phyloP scores from a whole-genome alignment of 1,140 invertebrate species.

The Atta colombica region DNA sequence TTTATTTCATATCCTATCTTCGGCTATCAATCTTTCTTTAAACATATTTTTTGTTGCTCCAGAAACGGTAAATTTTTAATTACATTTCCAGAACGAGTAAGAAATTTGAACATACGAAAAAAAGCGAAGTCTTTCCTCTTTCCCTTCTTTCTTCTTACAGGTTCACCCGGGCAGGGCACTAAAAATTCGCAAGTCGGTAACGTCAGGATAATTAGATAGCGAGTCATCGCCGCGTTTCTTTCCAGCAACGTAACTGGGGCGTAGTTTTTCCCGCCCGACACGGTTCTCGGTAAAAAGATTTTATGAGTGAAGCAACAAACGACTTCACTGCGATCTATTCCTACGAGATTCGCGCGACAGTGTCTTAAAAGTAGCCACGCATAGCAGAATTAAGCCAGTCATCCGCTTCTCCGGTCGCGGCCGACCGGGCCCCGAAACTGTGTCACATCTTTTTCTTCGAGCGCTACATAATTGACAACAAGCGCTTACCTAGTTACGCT shows the following conservation, averaged over 20 bases:
- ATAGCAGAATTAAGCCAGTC: slow-evolving; percentile 44
- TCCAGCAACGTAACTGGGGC: slow-evolving; percentile 66
- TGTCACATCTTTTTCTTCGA: slow-evolving; percentile 59
- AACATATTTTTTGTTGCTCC: neutral
- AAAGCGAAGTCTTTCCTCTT: neutral
- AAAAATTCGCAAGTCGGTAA: slow-evolving; percentile 39
- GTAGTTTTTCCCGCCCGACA: slow-evolving; percentile 55
- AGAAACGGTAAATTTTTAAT: neutral
- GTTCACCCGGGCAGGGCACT: neutral
- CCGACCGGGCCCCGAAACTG: slow-evolving; percentile 35
- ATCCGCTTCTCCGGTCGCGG: slow-evolving; percentile 56
- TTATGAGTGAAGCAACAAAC: slow-evolving; percentile 55
- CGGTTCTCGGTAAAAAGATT: slow-evolving; percentile 62
- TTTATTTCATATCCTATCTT: neutral
- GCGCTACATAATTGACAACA: slow-evolving; percentile 49
- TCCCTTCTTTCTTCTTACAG: neutral
- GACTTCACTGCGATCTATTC: slow-evolving; percentile 38
- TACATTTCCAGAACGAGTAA: neutral
- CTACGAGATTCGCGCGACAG: slow-evolving; percentile 48
- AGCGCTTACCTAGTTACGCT: slow-evolving; percentile 70
- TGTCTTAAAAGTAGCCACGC: neutral
- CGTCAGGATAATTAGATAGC: slow-evolving; percentile 53
- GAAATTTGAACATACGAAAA: slow-evolving; percentile 19
- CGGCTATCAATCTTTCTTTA: neutral
- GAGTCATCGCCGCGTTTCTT: slow-evolving; percentile 59